A percentile compares a stretch with the other conserved stretches of the same genome.
These are phyloP conservation scores for Macroglossus sobrinus DNA, from an alignment of 2,113 vertebrate genomes.

Conservation along the genomic window DNA sequence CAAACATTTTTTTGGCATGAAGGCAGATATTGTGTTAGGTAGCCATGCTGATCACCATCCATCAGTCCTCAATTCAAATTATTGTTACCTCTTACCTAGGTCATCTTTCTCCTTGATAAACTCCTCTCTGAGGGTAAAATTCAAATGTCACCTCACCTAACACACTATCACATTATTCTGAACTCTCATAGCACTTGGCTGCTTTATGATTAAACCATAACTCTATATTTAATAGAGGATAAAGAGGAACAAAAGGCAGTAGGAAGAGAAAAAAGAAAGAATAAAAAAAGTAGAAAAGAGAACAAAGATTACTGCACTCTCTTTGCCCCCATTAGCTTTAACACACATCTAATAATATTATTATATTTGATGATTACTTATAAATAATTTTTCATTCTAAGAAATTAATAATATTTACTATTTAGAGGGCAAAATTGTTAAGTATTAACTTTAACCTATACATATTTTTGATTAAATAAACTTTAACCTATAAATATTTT, in stretches of 20 bases:
- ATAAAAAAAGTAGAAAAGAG: not conserved
- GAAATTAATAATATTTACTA: not conserved
- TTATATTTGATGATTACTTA: not conserved
- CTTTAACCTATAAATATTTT: not conserved
- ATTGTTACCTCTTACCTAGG: not conserved
- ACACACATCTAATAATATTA: not conserved
- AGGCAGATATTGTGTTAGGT: not conserved
- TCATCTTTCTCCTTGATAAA: not conserved
- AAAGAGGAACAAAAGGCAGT: not conserved
- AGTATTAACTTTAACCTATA: not conserved
- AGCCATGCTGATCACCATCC: fast-evolving
- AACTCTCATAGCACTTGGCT: not conserved
- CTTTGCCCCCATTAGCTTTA: not conserved
- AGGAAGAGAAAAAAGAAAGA: not conserved
- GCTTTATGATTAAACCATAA: not conserved
- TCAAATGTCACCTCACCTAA: not conserved
- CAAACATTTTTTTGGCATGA: fast-evolving
- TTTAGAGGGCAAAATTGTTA: not conserved
- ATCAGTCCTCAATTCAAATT: not conserved
- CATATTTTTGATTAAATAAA: not conserved
- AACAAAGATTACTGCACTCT: not conserved
- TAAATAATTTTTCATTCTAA: not conserved
- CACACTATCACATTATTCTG: not conserved
- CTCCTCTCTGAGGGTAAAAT: not conserved
- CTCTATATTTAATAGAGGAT: not conserved